phyloP scores from a whole-genome alignment of 2,797 vertebrate genomes.

The Crenuchus spilurus region DNA sequence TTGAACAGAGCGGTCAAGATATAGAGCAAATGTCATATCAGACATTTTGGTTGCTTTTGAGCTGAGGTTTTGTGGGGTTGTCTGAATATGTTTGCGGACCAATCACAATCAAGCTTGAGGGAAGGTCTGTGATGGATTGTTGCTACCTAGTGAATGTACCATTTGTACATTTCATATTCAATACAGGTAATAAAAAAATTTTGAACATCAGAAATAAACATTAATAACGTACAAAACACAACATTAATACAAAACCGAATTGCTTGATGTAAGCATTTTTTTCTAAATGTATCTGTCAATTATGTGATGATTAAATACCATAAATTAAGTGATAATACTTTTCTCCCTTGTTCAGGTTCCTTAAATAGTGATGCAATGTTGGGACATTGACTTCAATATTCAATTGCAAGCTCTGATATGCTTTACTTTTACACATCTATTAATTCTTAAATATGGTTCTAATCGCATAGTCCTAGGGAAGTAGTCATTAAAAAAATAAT shows the following conservation, averaged over 20 bases:
- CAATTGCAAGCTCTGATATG: conserved; percentile 13
- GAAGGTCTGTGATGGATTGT: not conserved
- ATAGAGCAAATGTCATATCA: not conserved
- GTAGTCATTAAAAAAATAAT: conserved; percentile 7
- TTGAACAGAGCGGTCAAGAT: not conserved
- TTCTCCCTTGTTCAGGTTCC: not conserved
- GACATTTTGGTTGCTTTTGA: not conserved
- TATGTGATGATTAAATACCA: conserved; percentile 1
- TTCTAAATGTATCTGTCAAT: not conserved
- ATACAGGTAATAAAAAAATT: conserved; percentile 32
- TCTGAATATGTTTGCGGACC: conserved; percentile 1
- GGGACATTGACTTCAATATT: not conserved
- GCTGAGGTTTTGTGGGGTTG: not conserved
- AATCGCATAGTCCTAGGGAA: not conserved
- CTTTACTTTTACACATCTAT: not conserved
- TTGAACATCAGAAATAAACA: not conserved
- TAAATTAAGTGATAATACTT: conserved; percentile 28
- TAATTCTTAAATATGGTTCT: not conserved
- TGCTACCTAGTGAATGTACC: not conserved
- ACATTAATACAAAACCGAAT: conserved; percentile 7
- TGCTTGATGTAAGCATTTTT: conserved; percentile 4
- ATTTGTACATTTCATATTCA: not conserved
- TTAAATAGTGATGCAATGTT: not conserved
- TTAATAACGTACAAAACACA: conserved; percentile 6
- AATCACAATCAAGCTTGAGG: not conserved